These are phyloP conservation scores for Drosophila grimshawi DNA, from an alignment of 1,140 invertebrate species.

Conservation along the genomic window DNA sequence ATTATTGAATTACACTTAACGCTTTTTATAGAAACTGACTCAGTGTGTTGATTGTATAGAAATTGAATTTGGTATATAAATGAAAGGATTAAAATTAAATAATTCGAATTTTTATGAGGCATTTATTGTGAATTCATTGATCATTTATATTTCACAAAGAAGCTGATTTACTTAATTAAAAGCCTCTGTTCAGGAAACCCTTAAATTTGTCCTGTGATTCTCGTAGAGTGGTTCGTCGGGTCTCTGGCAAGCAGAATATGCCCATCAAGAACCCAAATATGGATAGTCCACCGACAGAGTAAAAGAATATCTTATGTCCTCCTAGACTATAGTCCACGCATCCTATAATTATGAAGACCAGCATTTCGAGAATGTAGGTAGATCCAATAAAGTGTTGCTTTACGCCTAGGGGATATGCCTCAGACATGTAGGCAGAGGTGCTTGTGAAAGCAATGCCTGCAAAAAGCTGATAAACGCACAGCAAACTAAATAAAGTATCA, in stretches of 20 bases:
- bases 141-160: conserved; percentile 1
- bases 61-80: neutral
- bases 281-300: conserved; percentile 46
- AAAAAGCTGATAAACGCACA: conserved; percentile 46
- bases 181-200: conserved; percentile 31
- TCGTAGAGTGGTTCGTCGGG: conserved; percentile 49
- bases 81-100: neutral
- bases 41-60: neutral
- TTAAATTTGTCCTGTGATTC: conserved; percentile 61
- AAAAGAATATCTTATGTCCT: conserved; percentile 46
- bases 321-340: neutral
- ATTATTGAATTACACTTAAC: neutral
- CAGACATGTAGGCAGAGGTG: conserved; percentile 52
- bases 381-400: conserved; percentile 59
- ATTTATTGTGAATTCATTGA: conserved; percentile 15
- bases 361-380: conserved; percentile 60
- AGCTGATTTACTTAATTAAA: conserved; percentile 15
- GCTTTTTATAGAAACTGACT: conserved; percentile 1
- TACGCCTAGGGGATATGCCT: conserved; percentile 60
- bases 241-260: conserved; percentile 63
- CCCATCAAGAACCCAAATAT: conserved; percentile 40
- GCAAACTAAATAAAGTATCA: neutral
- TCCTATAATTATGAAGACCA: conserved; percentile 52
- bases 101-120: neutral
- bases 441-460: conserved; percentile 49